Percentiles rank a stretch among this genome's conserved stretches.
These are phyloP conservation scores for Nemurella pictetii DNA, from an alignment of 2,888 invertebrate genomes.

Conservation along the genomic window DNA sequence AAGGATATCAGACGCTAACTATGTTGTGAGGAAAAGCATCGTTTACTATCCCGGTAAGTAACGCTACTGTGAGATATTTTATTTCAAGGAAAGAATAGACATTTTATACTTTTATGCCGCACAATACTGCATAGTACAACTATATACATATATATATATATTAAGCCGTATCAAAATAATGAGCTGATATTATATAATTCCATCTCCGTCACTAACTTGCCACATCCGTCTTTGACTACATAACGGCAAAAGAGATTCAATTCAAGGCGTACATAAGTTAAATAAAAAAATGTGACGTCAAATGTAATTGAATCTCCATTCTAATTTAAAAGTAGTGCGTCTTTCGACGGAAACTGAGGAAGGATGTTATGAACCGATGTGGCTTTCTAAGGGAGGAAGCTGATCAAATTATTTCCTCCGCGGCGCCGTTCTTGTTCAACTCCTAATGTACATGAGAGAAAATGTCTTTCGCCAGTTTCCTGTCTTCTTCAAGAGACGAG, in stretches of 20 bases:
- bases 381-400: slow-evolving; percentile 1
- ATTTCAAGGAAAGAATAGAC: neutral
- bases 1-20: slow-evolving; percentile 47
- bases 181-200: neutral
- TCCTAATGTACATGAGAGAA: neutral
- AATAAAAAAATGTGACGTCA: neutral
- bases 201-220: neutral
- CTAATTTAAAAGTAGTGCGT: slow-evolving; percentile 15
- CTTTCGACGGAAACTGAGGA: neutral
- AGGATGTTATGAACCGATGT: slow-evolving; percentile 20
- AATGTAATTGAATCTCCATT: slow-evolving; percentile 18
- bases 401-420: slow-evolving; percentile 20
- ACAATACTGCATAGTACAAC: neutral
- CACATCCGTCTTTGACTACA: neutral
- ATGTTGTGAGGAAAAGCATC: slow-evolving; percentile 46
- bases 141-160: neutral
- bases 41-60: slow-evolving; percentile 48
- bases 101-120: no score
- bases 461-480: neutral
- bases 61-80: neutral
- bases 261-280: neutral
- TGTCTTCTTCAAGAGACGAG: neutral
- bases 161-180: neutral
- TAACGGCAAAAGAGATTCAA: neutral
- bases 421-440: neutral